These are phyloP conservation scores for Magallana gigas DNA, from an alignment of 1,140 invertebrate species.

Conservation along the genomic window DNA sequence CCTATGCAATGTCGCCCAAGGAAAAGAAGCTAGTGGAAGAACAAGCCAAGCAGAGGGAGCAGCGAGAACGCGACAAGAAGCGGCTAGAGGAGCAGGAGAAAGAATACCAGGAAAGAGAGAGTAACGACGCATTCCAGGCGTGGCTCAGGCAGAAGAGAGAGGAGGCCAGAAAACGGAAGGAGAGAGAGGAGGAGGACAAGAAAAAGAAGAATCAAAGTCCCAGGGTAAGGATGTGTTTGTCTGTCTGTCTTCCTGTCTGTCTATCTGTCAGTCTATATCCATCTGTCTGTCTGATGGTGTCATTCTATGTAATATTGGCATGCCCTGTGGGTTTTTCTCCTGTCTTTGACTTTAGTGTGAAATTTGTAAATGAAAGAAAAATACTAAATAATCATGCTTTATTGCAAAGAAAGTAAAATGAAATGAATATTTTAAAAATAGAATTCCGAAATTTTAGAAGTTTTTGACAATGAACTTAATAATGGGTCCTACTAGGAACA, in stretches of 20 bases:
- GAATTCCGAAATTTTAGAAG: too few relatives aligned
- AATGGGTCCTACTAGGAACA: too few relatives aligned
- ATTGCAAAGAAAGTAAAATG: too few relatives aligned
- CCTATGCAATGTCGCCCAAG: slow-evolving; percentile 71
- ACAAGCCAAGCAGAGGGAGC: slow-evolving; percentile 59
- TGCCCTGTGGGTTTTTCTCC: too few relatives aligned
- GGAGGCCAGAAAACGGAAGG: slow-evolving; percentile 52
- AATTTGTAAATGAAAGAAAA: too few relatives aligned
- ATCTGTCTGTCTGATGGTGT: background rate
- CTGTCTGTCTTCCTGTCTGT: background rate
- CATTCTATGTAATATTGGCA: too few relatives aligned
- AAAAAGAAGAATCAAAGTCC: slow-evolving; percentile 41
- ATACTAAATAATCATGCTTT: too few relatives aligned
- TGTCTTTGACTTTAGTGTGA: too few relatives aligned
- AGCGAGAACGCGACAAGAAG: slow-evolving; percentile 57
- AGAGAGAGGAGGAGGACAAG: slow-evolving; percentile 60
- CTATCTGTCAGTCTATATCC: background rate
- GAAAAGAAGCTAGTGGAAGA: slow-evolving; percentile 62
- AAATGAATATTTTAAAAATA: too few relatives aligned
- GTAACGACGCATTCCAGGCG: slow-evolving; percentile 65
- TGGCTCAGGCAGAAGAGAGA: slow-evolving; percentile 69
- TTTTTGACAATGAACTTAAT: too few relatives aligned
- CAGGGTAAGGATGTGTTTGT: background rate
- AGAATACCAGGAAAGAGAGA: slow-evolving; percentile 62
- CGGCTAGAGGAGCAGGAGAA: slow-evolving; percentile 59